A percentile compares a stretch with the other conserved stretches of the same genome.
These are phyloP conservation scores for Copidosoma floridanum DNA, from an alignment of 1,140 invertebrate genomes.

Conservation along the genomic window DNA sequence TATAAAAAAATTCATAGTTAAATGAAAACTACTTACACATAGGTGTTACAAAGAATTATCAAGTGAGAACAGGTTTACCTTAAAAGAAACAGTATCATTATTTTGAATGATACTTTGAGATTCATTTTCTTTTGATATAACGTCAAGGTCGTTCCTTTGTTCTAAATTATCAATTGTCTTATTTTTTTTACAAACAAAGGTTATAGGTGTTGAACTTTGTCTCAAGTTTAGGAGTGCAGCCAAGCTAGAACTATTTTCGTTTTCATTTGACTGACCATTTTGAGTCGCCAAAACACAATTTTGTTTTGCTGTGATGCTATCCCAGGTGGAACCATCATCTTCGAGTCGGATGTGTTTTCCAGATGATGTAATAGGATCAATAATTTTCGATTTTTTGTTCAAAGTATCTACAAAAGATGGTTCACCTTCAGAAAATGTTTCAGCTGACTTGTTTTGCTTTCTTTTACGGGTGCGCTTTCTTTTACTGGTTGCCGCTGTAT, in stretches of 20 bases:
- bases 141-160: too few species aligned
- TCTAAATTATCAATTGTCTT: neutral
- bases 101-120: constrained; percentile 10
- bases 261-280: neutral
- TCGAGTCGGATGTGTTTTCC: constrained; percentile 28
- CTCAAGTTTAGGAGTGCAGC: constrained; percentile 35
- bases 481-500: neutral
- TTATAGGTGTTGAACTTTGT: constrained; percentile 36
- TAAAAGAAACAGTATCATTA: constrained; percentile 38
- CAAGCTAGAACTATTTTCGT: constrained; percentile 16
- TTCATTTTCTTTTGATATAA: constrained; percentile 15
- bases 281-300: too few species aligned
- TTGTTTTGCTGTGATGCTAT: neutral
- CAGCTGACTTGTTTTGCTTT: constrained; percentile 24
- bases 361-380: constrained; percentile 27
- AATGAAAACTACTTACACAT: too few species aligned
- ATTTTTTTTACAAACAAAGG: constrained; percentile 31
- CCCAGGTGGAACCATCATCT: neutral
- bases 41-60: too few species aligned
- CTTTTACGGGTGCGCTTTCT: constrained; percentile 33
- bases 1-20: too few species aligned
- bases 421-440: neutral
- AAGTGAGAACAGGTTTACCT: too few species aligned
- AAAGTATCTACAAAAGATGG: neutral
- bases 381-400: constrained; percentile 34